Conservation (phyloP, 2,113 vertebrate species). For the Hydrolagus affinis region DNA sequence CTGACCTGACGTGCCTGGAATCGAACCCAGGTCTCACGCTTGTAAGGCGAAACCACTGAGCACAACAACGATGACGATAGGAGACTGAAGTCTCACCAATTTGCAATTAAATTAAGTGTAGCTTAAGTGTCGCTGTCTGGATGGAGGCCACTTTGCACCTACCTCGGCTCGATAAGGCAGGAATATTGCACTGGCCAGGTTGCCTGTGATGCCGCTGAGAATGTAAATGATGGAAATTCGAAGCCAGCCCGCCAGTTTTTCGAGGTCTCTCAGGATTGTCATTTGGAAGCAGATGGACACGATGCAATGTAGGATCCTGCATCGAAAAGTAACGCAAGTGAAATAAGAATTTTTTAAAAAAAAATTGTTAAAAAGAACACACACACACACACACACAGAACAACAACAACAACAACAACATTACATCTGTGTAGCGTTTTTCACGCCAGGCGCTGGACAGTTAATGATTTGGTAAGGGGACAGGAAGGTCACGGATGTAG, state of each 20-base stretch:
- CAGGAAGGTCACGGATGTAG: too few relatives aligned
- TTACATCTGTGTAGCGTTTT: too few relatives aligned
- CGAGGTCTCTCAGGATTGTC: slow-evolving; percentile 91
- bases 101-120: not conserved
- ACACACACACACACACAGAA: too few relatives aligned
- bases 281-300: slow-evolving; percentile 96
- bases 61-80: too few relatives aligned
- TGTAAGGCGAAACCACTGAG: too few relatives aligned
- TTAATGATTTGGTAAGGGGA: too few relatives aligned
- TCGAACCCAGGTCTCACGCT: too few relatives aligned
- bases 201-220: slow-evolving; percentile 90
- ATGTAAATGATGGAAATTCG: slow-evolving; percentile 98
- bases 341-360: too few relatives aligned
- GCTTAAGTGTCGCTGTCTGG: too few relatives aligned
- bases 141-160: slow-evolving; percentile 26
- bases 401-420: not conserved
- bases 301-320: slow-evolving; percentile 93
- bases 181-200: slow-evolving; percentile 92
- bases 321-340: slow-evolving; percentile 27
- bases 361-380: too few relatives aligned
- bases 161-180: slow-evolving; percentile 97
- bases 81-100: not conserved
- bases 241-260: slow-evolving; percentile 96
- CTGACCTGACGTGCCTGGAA: too few relatives aligned
- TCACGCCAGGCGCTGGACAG: too few relatives aligned